A percentile compares a stretch with the other conserved stretches of the same genome.
phyloP scores from a whole-genome alignment of 1,140 invertebrate species.

The Aphelinus certus region DNA sequence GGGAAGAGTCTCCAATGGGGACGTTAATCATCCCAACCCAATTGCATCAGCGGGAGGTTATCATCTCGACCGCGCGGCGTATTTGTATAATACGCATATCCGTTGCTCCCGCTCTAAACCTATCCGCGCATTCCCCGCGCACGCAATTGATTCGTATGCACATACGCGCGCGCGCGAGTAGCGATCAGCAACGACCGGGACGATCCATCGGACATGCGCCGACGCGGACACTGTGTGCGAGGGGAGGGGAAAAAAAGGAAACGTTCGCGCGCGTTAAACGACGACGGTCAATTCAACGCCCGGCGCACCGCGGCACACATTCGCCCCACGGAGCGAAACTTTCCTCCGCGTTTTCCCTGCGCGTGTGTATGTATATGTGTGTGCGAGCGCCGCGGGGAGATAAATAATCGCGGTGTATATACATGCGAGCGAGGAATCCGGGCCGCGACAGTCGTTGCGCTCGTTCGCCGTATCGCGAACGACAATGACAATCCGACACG shows the following conservation, averaged over 20 bases:
- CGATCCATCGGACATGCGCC: no score
- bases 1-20: no score
- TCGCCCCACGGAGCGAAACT: constrained; percentile 13
- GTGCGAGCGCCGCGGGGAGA: neutral
- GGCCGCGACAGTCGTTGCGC: constrained; percentile 25
- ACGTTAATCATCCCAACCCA: no score
- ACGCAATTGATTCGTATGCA: no score
- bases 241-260: neutral
- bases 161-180: no score
- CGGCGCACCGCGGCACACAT: constrained; percentile 3
- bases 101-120: no score
- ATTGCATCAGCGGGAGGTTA: no score
- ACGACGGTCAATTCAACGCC: constrained; percentile 6
- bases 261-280: constrained; percentile 1
- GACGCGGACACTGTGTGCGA: no score
- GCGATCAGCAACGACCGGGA: no score
- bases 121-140: no score
- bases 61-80: no score
- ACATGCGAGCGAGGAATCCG: constrained; percentile 19
- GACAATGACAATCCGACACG: constrained; percentile 33
- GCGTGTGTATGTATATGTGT: neutral
- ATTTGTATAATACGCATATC: no score
- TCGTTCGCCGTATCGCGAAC: constrained; percentile 27
- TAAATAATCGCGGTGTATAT: neutral
- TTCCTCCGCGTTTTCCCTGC: constrained; percentile 13